A percentile compares a stretch with the other conserved stretches of the same genome.
Conservation (phyloP, 2,888 invertebrate species). For the Latrodectus elegans region DNA sequence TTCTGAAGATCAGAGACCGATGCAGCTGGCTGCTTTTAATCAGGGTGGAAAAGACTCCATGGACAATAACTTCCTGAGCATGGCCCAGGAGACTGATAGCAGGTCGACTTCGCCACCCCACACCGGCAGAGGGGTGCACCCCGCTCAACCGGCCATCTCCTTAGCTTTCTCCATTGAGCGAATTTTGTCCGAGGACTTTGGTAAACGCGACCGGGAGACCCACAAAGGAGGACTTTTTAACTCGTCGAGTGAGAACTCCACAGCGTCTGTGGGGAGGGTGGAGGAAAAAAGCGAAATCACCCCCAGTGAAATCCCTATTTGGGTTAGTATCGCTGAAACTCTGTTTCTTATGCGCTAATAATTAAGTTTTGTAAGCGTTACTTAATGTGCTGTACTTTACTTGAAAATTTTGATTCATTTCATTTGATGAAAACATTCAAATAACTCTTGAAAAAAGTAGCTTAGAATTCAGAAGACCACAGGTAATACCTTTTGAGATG, state of each 20-base stretch:
- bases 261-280: neutral
- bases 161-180: constrained; percentile 72
- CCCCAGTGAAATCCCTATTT: neutral
- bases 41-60: neutral
- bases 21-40: constrained; percentile 8
- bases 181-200: constrained; percentile 71
- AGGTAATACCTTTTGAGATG: too few species aligned
- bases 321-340: neutral
- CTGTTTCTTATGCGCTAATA: too few species aligned
- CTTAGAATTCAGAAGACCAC: too few species aligned
- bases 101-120: constrained; percentile 43
- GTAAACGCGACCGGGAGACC: constrained; percentile 41
- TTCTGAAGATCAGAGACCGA: neutral
- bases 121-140: constrained; percentile 10
- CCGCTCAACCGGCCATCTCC: neutral
- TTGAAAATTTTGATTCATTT: too few species aligned
- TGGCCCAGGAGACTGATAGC: constrained; percentile 52
- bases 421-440: too few species aligned
- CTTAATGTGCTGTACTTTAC: too few species aligned
- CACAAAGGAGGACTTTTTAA: neutral
- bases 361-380: too few species aligned
- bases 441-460: too few species aligned
- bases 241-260: constrained; percentile 12
- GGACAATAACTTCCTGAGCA: neutral
- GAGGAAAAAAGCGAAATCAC: neutral